Evolutionary conservation across 2,113 vertebrate genomes (phyloP).

Genomic region (Proterorhinus semilunaris): DNA sequence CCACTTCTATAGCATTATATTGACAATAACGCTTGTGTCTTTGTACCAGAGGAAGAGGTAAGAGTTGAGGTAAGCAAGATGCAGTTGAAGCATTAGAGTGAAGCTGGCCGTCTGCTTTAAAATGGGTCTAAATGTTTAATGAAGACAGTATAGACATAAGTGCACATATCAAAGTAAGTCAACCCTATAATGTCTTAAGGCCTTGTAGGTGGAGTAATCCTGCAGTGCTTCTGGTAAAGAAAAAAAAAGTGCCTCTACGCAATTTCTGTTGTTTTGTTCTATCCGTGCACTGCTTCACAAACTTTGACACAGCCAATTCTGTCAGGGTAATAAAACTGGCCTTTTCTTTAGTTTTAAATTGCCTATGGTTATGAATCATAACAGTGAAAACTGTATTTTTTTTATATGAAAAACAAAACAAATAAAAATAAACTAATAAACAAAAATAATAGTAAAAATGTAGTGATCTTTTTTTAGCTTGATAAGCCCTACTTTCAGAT

Average conservation of each 20-base stretch:
- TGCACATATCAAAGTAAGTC: constrained; percentile 49
- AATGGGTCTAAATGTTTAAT: constrained; percentile 70
- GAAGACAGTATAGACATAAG: constrained; percentile 56
- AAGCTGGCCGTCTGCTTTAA: constrained; percentile 59
- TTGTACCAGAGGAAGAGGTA: constrained; percentile 1
- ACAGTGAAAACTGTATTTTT: too few species aligned
- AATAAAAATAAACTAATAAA: too few species aligned
- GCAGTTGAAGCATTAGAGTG: constrained; percentile 35
- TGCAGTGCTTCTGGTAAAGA: constrained; percentile 35
- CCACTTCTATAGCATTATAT: neutral
- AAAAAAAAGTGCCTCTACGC: neutral
- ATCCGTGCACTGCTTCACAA: neutral
- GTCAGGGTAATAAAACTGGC: neutral
- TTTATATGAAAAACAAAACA: too few species aligned
- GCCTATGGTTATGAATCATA: too few species aligned
- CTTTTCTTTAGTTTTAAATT: too few species aligned
- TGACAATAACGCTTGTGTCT: neutral
- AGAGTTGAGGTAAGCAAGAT: constrained; percentile 38
- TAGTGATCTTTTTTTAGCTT: too few species aligned
- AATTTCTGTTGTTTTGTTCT: neutral
- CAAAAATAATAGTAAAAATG: too few species aligned
- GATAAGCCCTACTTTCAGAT: too few species aligned
- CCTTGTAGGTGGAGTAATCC: constrained; percentile 32
- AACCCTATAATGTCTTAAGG: constrained; percentile 43
- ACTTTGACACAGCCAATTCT: neutral